Conservation (phyloP, 2,888 invertebrate species). For the Coronaproctus castanopsis region DNA sequence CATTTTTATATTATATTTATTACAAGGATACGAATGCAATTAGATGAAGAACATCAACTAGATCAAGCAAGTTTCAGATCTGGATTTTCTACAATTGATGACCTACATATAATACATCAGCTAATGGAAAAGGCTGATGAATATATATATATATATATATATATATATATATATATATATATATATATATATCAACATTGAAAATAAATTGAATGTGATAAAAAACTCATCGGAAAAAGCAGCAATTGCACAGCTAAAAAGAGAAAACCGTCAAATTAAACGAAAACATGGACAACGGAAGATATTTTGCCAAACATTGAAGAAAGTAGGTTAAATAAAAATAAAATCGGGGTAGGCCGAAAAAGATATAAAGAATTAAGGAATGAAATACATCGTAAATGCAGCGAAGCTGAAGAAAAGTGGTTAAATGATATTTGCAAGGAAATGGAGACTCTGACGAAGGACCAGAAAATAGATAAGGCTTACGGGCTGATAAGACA, state of each 20-base stretch:
- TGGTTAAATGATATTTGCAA: not conserved
- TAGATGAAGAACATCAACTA: too few relatives aligned
- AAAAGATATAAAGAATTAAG: not conserved
- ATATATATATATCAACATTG: not conserved
- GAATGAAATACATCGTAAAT: not conserved
- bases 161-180: too few relatives aligned
- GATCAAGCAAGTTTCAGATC: too few relatives aligned
- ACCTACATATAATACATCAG: too few relatives aligned
- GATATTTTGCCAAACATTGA: not conserved
- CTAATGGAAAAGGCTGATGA: too few relatives aligned
- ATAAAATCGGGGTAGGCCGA: not conserved
- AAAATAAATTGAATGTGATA: not conserved
- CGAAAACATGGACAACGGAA: not conserved
- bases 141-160: too few relatives aligned
- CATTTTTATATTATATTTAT: too few relatives aligned
- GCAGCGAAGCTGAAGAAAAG: not conserved
- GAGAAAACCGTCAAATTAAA: not conserved
- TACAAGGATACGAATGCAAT: too few relatives aligned
- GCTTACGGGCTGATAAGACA: not conserved
- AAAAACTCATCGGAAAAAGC: not conserved
- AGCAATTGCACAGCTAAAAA: not conserved
- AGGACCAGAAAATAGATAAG: not conserved
- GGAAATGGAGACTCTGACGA: not conserved
- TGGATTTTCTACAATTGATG: too few relatives aligned
- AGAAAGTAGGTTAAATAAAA: not conserved